phyloP scores from a whole-genome alignment of 1,140 invertebrate genomes.

The Pseudoatta argentina region DNA sequence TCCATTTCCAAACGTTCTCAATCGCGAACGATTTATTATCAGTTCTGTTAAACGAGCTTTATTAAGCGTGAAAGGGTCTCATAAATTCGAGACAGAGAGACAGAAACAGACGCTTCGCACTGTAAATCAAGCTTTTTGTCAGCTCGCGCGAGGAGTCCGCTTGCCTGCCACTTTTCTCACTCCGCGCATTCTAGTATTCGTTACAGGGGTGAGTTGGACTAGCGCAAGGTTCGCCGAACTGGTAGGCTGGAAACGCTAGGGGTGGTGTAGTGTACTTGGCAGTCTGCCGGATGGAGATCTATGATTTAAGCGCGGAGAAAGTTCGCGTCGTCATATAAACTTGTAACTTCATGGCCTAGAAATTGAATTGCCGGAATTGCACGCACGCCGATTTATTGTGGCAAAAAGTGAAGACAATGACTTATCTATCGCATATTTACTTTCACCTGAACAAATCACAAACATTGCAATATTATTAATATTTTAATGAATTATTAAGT shows the following conservation, averaged over 20 bases:
- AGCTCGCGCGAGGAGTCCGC: constrained; percentile 45
- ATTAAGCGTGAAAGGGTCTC: constrained; percentile 57
- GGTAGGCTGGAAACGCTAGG: constrained; percentile 41
- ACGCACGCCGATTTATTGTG: constrained; percentile 4
- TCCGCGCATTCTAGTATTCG: constrained; percentile 40
- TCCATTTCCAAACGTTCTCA: constrained; percentile 7
- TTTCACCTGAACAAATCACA: not conserved
- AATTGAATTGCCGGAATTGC: constrained; percentile 46
- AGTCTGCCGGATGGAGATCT: constrained; percentile 58
- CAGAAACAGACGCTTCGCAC: constrained; percentile 36
- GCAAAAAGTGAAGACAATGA: constrained; percentile 2
- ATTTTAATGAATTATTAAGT: not conserved
- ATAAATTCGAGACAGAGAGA: constrained; percentile 50
- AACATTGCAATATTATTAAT: not conserved
- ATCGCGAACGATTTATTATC: constrained; percentile 64
- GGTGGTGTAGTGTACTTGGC: constrained; percentile 56
- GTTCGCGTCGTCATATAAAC: constrained; percentile 50
- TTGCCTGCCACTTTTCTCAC: constrained; percentile 53
- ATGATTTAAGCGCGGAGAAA: constrained; percentile 54
- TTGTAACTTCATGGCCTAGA: constrained; percentile 21
- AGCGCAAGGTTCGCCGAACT: constrained; percentile 31
- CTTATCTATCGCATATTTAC: not conserved
- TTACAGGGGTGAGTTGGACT: constrained; percentile 47
- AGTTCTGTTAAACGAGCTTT: constrained; percentile 61
- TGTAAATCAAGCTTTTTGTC: constrained; percentile 68